Base-by-base conservation (phyloP, 2,113 vertebrate species). In the Esox niger region DNA sequence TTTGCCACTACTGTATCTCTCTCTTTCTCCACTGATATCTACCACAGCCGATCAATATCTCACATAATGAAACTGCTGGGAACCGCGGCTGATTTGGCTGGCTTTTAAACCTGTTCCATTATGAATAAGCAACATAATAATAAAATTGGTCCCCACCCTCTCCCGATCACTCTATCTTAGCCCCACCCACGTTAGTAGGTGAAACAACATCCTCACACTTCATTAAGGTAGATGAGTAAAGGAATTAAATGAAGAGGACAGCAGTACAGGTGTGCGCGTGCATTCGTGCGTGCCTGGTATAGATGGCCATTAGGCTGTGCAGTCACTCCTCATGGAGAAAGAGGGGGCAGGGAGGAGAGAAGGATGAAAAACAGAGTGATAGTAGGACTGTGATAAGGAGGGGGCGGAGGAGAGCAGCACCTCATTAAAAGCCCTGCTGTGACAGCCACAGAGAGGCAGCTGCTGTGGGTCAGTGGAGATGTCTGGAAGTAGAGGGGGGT, bases 391-490 rank as follows among this genome's bases (percentile, higher is more conserved):
- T 29, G 66, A 73, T 31, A 25, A 64, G 66, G 52, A 33, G 47
- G 23, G 66, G 73, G 66, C 72, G 49, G 38, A 71, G 58, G 78
- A 77, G 64, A 52, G 63, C 69, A 73, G 75, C 64, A 81, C 80
- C 86, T 89, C 85, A 83, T 89, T 88, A 88, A 86, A 84, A 86
- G 70, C 63, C 52, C 58, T 71, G 52, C 71, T 65, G 73, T 66
- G 25, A 82, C 81, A 33, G 46, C 65, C 23, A 82, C 81, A 33
- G 46, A 66, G 59, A 79, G 58, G 68, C 72, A 84, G 77, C 76
- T 81, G 77, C 76, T 83, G 73, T 67, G 26, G 77, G 80, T 77
- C 81, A 84, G 71, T 76, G 69, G 65, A 69, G 69, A 68, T 6
- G 38, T 68, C 66, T 78, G 70, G 65, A 74, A 46, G 68, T 54